phyloP scores from a whole-genome alignment of 2,113 vertebrate genomes.

The Motacilla tschutschensis region DNA sequence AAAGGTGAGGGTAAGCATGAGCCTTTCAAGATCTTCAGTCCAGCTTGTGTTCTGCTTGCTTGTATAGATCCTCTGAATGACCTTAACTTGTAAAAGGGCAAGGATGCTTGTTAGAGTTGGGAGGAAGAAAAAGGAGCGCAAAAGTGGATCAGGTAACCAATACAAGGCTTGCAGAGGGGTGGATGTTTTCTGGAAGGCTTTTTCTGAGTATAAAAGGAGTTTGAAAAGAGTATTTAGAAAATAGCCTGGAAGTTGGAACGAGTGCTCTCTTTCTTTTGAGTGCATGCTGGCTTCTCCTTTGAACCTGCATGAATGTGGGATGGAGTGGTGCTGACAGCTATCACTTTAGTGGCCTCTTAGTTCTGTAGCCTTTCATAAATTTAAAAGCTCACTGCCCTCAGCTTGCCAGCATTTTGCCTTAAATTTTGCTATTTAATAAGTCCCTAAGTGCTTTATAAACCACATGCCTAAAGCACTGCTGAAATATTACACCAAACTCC shows the following conservation, averaged over 20 bases:
- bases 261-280: constrained; percentile 31
- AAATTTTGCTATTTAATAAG: constrained; percentile 49
- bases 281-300: constrained; percentile 9
- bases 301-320: constrained; percentile 37
- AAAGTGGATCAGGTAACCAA: constrained; percentile 60
- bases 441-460: constrained; percentile 36
- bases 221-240: constrained; percentile 63
- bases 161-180: constrained; percentile 38
- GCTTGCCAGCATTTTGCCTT: constrained; percentile 36
- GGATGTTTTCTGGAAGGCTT: constrained; percentile 59
- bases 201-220: constrained; percentile 19
- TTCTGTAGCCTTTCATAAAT: constrained; percentile 47
- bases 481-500: constrained; percentile 28
- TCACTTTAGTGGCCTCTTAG: constrained; percentile 53
- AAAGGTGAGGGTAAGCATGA: constrained; percentile 50
- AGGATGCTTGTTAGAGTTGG: constrained; percentile 53
- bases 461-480: not conserved
- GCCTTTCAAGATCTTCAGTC: constrained; percentile 37
- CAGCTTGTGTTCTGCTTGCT: constrained; percentile 42
- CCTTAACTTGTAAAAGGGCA: constrained; percentile 56
- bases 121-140: constrained; percentile 37
- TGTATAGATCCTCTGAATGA: constrained; percentile 46
- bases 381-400: constrained; percentile 32
- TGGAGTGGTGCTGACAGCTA: constrained; percentile 53
- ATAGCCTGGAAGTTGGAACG: constrained; percentile 34